Base-by-base conservation (phyloP, 2,797 vertebrate species). In the Numenius phaeopus region DNA sequence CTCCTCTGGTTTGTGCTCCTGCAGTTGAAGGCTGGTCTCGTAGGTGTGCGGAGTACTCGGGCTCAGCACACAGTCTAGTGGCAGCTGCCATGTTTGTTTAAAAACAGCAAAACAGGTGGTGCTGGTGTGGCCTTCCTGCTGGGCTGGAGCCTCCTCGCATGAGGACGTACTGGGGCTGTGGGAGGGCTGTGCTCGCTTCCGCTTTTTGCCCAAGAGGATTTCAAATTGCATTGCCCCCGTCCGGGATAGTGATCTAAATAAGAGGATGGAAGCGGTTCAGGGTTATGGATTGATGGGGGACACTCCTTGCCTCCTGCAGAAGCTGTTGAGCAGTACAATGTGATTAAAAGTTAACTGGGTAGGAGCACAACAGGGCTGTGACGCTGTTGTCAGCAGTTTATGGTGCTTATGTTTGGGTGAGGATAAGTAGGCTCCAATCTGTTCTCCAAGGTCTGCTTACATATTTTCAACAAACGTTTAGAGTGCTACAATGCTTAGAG, bases 181-280 rank as follows among this genome's bases (percentile, higher is more conserved):
- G 27, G 11, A 55, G 66, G 40, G 23, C 32, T 22, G 13, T 10
- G 42, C 67, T 62, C 11, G 2, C 23, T 40, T 64, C 73, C 12
- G 0, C 47, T 61, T 20, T 29, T 34, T 32, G 27, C 20, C 62
- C 37, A 2, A 8, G 24, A 70, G 34, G 39, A 14, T 86, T 91
- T 80, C 39, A 26, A 11, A 21, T 70, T 2, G 0, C 19, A 0
- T 26, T 39, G 29, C 17, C 34, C 5, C 21, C 10, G 10, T 11
- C 11, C 1, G 3, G 52, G 19, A 5, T 0, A 27, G 40, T 0
- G 20, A 49, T 30, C 12, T 5, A 5, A 22, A 2, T 4, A 19
- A 39, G 30, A 19, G 29, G 22, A 16, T 50, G 59, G 55, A 76
- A 72, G 59, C 11, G 20, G 12, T 14, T 54, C 14, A 4, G 70